These are phyloP conservation scores for Apogon hyalosoma DNA, from an alignment of 2,797 vertebrate genomes.

Conservation along the genomic window DNA sequence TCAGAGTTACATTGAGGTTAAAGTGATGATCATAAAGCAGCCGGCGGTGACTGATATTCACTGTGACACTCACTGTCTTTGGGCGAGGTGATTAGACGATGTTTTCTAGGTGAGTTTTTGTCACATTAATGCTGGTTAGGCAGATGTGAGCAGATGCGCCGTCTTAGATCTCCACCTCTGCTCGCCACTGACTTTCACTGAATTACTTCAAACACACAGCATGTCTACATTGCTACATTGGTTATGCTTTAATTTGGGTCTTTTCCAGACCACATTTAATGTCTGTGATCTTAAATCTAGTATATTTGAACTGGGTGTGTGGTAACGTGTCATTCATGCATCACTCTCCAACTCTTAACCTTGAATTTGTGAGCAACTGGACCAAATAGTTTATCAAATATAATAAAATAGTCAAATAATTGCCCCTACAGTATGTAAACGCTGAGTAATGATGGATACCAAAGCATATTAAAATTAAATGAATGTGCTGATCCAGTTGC, in stretches of 20 bases:
- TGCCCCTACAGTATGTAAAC: conserved; percentile 1
- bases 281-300: conserved; percentile 27
- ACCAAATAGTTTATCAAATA: conserved; percentile 25
- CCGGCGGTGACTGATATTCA: conserved; percentile 74
- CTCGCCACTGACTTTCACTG: conserved; percentile 37
- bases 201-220: conserved; percentile 39
- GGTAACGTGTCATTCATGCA: neutral
- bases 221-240: conserved; percentile 16
- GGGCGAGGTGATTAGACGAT: conserved; percentile 71
- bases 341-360: neutral
- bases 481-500: conserved; percentile 67
- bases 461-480: conserved; percentile 46
- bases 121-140: conserved; percentile 69
- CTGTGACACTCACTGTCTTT: conserved; percentile 70
- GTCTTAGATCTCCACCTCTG: conserved; percentile 58
- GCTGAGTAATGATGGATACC: conserved; percentile 30
- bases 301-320: conserved; percentile 6
- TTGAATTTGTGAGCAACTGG: neutral
- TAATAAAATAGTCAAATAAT: conserved; percentile 16
- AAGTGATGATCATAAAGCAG: conserved; percentile 80
- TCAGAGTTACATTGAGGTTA: conserved; percentile 72
- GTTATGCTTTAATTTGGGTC: conserved; percentile 41
- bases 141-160: conserved; percentile 67
- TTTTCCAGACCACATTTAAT: conserved; percentile 36
- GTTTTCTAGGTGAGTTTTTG: conserved; percentile 73